phyloP scores from a whole-genome alignment of 2,113 vertebrate species.

The Canis aureus region DNA sequence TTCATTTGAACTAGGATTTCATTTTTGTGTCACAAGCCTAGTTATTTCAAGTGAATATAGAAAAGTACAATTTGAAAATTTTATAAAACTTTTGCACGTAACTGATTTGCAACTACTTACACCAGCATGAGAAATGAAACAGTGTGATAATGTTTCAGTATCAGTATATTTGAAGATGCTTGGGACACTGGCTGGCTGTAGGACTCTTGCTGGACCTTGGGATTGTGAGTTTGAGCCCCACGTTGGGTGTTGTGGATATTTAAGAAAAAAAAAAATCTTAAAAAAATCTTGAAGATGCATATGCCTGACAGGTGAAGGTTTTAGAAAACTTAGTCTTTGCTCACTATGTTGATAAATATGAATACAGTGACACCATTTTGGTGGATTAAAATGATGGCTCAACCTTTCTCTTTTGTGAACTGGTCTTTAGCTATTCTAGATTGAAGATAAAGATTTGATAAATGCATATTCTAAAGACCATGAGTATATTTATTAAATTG shows the following conservation, averaged over 20 bases:
- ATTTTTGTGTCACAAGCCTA: not conserved
- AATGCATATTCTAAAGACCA: not conserved
- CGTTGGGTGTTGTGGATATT: not conserved
- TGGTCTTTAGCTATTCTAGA: not conserved
- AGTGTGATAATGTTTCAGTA: not conserved
- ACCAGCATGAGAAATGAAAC: not conserved
- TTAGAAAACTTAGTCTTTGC: not conserved
- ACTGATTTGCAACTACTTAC: not conserved
- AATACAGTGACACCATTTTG: not conserved
- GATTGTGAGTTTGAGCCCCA: not conserved
- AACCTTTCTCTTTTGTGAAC: not conserved
- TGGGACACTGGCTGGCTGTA: not conserved
- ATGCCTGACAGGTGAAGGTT: not conserved
- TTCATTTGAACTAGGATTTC: not conserved
- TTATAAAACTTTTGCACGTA: not conserved
- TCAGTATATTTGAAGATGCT: not conserved
- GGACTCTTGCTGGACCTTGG: not conserved
- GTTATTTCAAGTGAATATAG: not conserved
- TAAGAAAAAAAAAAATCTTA: not conserved
- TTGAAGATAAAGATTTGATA: slow-evolving; percentile 22
- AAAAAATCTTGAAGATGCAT: not conserved
- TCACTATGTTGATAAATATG: not conserved
- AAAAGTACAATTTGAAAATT: not conserved
- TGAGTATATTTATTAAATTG: not conserved
- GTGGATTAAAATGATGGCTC: slow-evolving; percentile 4